A percentile compares a stretch with the other conserved stretches of the same genome.
These are phyloP conservation scores for Drusus annulatus DNA, from an alignment of 1,140 invertebrate genomes.

Conservation along the genomic window DNA sequence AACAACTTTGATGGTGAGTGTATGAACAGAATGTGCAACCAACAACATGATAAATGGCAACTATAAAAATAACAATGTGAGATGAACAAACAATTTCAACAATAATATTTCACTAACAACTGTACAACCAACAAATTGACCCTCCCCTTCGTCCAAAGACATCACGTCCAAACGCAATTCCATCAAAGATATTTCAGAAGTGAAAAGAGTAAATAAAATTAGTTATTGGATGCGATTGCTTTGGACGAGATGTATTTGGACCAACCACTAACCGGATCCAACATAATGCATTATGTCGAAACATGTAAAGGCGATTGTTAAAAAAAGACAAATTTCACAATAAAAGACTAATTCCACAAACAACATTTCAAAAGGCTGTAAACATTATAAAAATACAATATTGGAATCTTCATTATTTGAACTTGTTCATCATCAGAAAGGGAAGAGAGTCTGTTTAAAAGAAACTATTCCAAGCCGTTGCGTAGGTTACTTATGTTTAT, in stretches of 20 bases:
- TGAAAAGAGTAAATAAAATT: no score
- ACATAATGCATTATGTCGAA: not conserved
- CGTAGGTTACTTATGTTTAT: not conserved
- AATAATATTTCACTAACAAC: conserved; percentile 43
- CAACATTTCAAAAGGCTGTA: conserved; percentile 21
- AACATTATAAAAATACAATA: conserved; percentile 32
- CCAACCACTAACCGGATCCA: no score
- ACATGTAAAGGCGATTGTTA: conserved; percentile 14
- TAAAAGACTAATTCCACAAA: conserved; percentile 3
- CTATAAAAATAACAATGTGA: conserved; percentile 48
- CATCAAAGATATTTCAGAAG: not conserved
- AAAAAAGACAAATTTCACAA: conserved; percentile 8
- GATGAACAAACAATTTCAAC: conserved; percentile 43
- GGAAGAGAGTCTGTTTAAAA: not conserved
- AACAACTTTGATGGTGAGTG: conserved; percentile 59
- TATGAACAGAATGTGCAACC: conserved; percentile 51
- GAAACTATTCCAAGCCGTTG: not conserved
- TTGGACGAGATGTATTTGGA: no score
- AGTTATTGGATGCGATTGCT: no score
- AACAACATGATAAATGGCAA: conserved; percentile 41
- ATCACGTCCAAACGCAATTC: no score
- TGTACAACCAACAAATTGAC: not conserved
- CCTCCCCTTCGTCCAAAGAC: no score
- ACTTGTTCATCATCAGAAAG: conserved; percentile 12
- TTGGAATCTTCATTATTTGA: conserved; percentile 20